Conservation (phyloP, 2,888 invertebrate genomes). For the Theristus sp. region DNA sequence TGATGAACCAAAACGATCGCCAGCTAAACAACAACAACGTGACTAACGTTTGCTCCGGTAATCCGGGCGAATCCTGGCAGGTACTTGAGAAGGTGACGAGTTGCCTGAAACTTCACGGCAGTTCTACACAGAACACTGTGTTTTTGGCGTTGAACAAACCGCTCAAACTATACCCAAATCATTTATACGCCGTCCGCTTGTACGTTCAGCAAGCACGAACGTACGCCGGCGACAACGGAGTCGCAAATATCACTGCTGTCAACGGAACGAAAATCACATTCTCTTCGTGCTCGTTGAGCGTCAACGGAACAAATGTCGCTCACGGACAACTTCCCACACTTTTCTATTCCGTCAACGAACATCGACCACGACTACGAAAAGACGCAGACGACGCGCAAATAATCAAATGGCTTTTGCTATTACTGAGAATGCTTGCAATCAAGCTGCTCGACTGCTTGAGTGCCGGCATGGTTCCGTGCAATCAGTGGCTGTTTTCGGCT, state of each 20-base stretch:
- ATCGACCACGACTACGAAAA: background rate
- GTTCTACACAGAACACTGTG: conserved; percentile 19
- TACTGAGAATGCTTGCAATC: conserved; percentile 16
- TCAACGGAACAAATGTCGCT: conserved; percentile 84
- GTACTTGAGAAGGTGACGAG: conserved; percentile 3
- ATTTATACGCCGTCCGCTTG: conserved; percentile 67
- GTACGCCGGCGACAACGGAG: conserved; percentile 78
- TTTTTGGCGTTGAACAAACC: conserved; percentile 77
- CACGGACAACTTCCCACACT: conserved; percentile 85
- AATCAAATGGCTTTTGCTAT: conserved; percentile 6
- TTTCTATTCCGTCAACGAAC: conserved; percentile 45
- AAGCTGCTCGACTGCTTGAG: conserved; percentile 10
- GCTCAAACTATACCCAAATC: conserved; percentile 33
- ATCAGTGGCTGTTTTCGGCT: conserved; percentile 9
- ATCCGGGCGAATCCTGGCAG: conserved; percentile 10
- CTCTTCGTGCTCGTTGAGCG: conserved; percentile 72
- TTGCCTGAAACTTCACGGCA: conserved; percentile 49
- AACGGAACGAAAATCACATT: conserved; percentile 79
- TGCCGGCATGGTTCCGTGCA: background rate
- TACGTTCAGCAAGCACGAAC: conserved; percentile 51
- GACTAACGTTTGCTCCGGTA: too few species aligned
- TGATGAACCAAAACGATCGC: conserved; percentile 37
- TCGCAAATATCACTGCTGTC: conserved; percentile 67
- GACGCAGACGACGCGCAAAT: background rate
- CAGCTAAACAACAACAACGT: too few species aligned